Percentiles rank a stretch among this genome's conserved stretches.
Evolutionary conservation across 1,140 invertebrate species (phyloP).

Genomic region (Anadara kagoshimensis): DNA sequence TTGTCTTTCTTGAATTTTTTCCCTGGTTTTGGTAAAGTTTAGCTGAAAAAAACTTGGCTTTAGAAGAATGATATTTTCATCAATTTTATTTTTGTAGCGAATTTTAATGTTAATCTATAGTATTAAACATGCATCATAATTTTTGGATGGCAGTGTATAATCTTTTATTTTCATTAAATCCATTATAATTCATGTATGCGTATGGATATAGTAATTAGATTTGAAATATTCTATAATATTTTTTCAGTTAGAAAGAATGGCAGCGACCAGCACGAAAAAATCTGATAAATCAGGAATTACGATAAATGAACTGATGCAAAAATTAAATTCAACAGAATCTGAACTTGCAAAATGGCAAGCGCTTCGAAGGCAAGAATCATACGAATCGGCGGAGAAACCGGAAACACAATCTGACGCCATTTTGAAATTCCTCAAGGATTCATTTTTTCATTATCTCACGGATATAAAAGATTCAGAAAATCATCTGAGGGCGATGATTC

Average conservation of each 20-base stretch:
- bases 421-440: conserved; percentile 61
- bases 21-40: too few species aligned
- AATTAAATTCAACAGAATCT: conserved; percentile 55
- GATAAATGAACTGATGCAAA: conserved; percentile 53
- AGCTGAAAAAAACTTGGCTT: too few species aligned
- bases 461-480: conserved; percentile 55
- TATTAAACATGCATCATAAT: too few species aligned
- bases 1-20: too few species aligned
- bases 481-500: conserved; percentile 61
- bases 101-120: too few species aligned
- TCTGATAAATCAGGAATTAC: conserved; percentile 35
- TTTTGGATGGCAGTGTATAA: too few species aligned
- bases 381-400: conserved; percentile 53
- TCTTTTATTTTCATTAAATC: too few species aligned
- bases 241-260: conserved; percentile 54
- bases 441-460: conserved; percentile 64
- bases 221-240: too few species aligned
- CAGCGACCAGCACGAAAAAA: conserved; percentile 4
- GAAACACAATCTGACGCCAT: conserved; percentile 64
- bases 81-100: too few species aligned
- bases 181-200: too few species aligned
- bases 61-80: too few species aligned
- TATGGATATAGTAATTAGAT: too few species aligned
- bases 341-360: conserved; percentile 67
- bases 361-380: conserved; percentile 55